Percentiles rank a stretch among this genome's conserved stretches.
phyloP scores from a whole-genome alignment of 2,797 vertebrate species.

The Sebastes taczanowskii region DNA sequence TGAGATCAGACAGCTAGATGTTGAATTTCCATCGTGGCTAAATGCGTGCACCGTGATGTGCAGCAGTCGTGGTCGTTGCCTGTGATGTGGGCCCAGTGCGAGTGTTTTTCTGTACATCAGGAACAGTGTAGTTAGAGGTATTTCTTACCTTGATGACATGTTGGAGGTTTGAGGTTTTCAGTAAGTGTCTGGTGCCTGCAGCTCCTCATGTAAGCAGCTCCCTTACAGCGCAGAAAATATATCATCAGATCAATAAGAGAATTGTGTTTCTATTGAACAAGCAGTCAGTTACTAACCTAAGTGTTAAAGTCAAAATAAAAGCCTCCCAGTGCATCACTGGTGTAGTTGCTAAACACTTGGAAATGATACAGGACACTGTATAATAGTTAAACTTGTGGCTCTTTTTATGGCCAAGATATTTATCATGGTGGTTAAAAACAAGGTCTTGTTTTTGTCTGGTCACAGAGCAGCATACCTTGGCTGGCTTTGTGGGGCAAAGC shows the following conservation, averaged over 20 bases:
- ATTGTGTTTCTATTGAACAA: not conserved
- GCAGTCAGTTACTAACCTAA: not conserved
- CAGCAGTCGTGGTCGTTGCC: not conserved
- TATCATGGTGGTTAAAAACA: not conserved
- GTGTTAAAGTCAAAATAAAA: not conserved
- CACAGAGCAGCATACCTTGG: not conserved
- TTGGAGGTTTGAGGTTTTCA: not conserved
- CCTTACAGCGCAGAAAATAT: not conserved
- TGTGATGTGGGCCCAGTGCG: not conserved
- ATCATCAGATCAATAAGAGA: not conserved
- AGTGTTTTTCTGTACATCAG: not conserved
- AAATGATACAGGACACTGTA: not conserved
- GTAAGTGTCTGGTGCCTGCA: not conserved
- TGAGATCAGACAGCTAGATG: conserved; percentile 18
- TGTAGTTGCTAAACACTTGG: not conserved
- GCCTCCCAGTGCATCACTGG: not conserved
- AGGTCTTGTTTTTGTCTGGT: not conserved
- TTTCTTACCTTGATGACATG: conserved; percentile 14
- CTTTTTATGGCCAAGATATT: not conserved
- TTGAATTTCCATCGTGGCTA: conserved; percentile 12
- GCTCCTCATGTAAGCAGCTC: not conserved
- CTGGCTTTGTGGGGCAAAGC: not conserved
- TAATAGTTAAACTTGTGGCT: not conserved
- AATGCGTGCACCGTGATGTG: not conserved
- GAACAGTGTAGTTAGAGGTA: not conserved